Conservation (phyloP, 1,140 invertebrate genomes). For the Drosophila guanche region DNA sequence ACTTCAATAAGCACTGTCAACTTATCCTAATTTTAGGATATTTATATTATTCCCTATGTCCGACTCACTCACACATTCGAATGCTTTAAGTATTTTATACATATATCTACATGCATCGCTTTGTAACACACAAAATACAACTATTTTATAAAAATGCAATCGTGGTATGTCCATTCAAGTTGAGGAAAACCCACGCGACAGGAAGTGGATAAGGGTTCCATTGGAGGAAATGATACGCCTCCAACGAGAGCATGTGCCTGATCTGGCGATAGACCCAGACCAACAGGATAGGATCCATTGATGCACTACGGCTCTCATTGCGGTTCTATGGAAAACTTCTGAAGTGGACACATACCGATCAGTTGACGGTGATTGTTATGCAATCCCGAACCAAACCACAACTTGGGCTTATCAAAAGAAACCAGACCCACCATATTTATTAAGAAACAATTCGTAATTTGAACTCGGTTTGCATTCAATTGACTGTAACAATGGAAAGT, state of each 20-base stretch:
- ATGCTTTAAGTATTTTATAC: constrained; percentile 36
- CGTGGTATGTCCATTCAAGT: neutral
- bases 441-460: constrained; percentile 63
- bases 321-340: constrained; percentile 26
- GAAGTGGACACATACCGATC: constrained; percentile 27
- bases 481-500: constrained; percentile 67
- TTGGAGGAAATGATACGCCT: constrained; percentile 51
- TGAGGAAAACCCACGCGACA: constrained; percentile 12
- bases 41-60: constrained; percentile 14
- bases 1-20: constrained; percentile 16
- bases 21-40: constrained; percentile 4
- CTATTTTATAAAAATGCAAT: constrained; percentile 29
- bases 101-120: constrained; percentile 33
- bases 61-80: constrained; percentile 9
- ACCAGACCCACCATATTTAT: constrained; percentile 33
- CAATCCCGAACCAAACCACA: constrained; percentile 3
- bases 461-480: constrained; percentile 55
- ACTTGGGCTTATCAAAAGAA: constrained; percentile 9
- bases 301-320: neutral
- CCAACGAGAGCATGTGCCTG: constrained; percentile 53
- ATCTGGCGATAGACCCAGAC: constrained; percentile 24
- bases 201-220: constrained; percentile 44
- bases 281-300: neutral
- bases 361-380: constrained; percentile 15
- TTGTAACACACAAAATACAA: constrained; percentile 30